phyloP scores from a whole-genome alignment of 2,888 invertebrate species.

The Scaptomyza parva region DNA sequence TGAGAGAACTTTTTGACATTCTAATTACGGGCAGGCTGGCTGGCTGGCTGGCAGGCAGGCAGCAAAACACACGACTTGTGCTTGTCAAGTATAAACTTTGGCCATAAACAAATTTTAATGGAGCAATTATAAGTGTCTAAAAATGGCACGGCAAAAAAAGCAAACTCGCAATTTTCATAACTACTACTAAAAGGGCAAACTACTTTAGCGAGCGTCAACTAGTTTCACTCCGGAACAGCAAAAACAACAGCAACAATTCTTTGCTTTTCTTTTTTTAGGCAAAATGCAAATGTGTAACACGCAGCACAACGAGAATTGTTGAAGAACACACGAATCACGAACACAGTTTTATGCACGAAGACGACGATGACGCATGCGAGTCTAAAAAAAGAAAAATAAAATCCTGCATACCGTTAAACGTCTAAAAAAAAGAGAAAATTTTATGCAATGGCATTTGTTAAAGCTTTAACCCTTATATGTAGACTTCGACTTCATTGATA shows the following conservation, averaged over 20 bases:
- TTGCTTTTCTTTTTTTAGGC: slow-evolving; percentile 4
- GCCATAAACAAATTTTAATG: slow-evolving; percentile 78
- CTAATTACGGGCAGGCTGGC: slow-evolving; percentile 59
- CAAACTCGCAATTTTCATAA: slow-evolving; percentile 57
- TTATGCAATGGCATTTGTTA: slow-evolving; percentile 49
- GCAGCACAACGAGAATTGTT: slow-evolving; percentile 46
- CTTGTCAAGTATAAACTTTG: slow-evolving; percentile 72
- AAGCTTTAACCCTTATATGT: slow-evolving; percentile 24
- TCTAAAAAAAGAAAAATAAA: slow-evolving; percentile 24
- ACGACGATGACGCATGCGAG: slow-evolving; percentile 70
- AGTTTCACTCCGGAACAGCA: not conserved
- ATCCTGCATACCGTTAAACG: slow-evolving; percentile 47
- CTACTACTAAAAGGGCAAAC: slow-evolving; percentile 68
- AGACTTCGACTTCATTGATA: slow-evolving; percentile 60
- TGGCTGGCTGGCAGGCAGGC: too few species aligned
- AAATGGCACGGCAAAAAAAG: slow-evolving; percentile 58
- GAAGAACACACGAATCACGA: slow-evolving; percentile 40
- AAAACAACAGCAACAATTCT: not conserved
- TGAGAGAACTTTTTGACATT: slow-evolving; percentile 58
- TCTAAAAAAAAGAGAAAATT: slow-evolving; percentile 15
- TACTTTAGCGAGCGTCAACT: slow-evolving; percentile 61
- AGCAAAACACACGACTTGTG: slow-evolving; percentile 42
- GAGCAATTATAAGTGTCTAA: slow-evolving; percentile 77
- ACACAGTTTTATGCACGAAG: slow-evolving; percentile 44
- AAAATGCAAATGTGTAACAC: slow-evolving; percentile 77